Conservation (phyloP, 2,113 vertebrate species). For the Phalacrocorax brasilianus region DNA sequence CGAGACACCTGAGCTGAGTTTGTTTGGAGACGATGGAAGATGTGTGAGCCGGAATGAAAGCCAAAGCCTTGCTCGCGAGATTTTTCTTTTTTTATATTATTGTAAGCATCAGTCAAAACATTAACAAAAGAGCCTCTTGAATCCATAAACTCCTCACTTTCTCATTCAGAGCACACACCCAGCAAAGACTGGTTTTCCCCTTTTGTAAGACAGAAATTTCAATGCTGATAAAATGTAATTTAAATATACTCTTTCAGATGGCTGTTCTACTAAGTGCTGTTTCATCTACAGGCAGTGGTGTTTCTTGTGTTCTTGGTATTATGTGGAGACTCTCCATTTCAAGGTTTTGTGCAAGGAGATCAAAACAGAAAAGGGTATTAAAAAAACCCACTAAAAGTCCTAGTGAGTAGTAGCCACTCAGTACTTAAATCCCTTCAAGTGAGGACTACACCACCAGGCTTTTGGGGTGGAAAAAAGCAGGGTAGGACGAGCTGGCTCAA, state of each 20-base stretch:
- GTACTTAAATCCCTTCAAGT: not conserved
- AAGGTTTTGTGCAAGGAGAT: not conserved
- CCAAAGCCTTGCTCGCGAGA: not conserved
- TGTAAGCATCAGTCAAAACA: not conserved
- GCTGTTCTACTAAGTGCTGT: not conserved
- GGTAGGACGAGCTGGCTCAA: not conserved
- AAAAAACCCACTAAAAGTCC: not conserved
- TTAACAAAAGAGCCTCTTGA: not conserved
- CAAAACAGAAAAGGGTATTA: not conserved
- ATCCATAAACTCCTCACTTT: not conserved
- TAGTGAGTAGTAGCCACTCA: not conserved
- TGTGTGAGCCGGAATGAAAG: not conserved
- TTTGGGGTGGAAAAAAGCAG: not conserved
- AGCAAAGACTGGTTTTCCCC: not conserved
- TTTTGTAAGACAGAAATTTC: not conserved
- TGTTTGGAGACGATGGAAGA: not conserved
- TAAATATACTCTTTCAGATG: not conserved
- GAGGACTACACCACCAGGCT: not conserved
- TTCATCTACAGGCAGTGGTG: not conserved
- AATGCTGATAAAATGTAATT: not conserved
- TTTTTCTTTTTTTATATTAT: not conserved
- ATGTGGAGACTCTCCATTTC: not conserved
- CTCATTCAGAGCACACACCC: not conserved
- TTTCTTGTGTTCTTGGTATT: not conserved
- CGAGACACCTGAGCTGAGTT: conserved; percentile 15